Evolutionary conservation across 2,888 invertebrate species (phyloP), one percentile per base, ranked within the genome.

Genomic region (Sarcophaga carnaria): DNA sequence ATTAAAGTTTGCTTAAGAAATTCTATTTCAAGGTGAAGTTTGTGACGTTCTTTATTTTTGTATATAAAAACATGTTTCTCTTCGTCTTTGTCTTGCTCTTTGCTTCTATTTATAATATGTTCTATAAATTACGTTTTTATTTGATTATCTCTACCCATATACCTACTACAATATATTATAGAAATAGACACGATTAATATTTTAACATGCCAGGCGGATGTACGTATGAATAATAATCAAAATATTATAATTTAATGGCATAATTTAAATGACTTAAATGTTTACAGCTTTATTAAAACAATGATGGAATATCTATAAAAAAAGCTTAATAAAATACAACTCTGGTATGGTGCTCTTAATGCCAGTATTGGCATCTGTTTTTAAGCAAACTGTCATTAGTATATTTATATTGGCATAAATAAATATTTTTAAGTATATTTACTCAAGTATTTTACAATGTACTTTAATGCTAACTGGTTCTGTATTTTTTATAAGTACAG

Each of bases 1-100:
- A 25, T 64, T 22, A 64, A 64, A 64, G 12, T 64, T 64, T 64
- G 22, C 1, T 54, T 64, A 4, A 22, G 5, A 12, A 22, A 25
- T 25, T 54, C 47, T 20, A 49, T 25, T 70, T 71, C 59, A 71
- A 71, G 71, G 59, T 59, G 14, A 27, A 71, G 27, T 71, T 71
- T 37, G 37, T 59, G 17, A 54, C 54, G 54, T 22, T 49, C 22
- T 14, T 70, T 70, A 54, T 71, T 10, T 14, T 25, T 27, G n/a
- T 25, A 3, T 54, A 54, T 14, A 45, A 67, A 45, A 71, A 71
- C 71, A 59, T 27, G 25, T 54, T 71, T 59, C 25, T 67, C n/a
- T 67, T 45, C 17, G n/a, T 37, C 37, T 67, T 67, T 37, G 66
- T 45, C n/a, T 67, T 12, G 5, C 37, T 37, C 14, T 17, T 67